phyloP scores from a whole-genome alignment of 2,113 vertebrate genomes.

The Scopus umbretta region DNA sequence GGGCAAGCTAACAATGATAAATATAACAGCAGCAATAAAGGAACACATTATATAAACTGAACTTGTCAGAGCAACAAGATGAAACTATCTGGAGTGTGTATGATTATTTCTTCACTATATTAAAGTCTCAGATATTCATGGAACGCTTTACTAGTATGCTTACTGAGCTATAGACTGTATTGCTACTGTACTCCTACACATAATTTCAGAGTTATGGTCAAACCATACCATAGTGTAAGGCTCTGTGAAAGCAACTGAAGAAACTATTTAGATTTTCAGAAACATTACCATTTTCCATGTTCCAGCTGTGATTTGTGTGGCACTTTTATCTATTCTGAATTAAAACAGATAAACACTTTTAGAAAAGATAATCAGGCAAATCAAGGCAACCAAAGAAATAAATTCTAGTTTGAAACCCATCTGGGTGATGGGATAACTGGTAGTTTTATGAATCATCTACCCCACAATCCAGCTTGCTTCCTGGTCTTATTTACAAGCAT shows the following conservation, averaged over 20 bases:
- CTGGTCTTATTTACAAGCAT: background rate
- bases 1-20: background rate
- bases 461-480: background rate
- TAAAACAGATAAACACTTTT: background rate
- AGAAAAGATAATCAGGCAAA: background rate
- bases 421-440: background rate
- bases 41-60: background rate
- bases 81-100: background rate
- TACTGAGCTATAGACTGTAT: background rate
- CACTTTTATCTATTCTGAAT: background rate
- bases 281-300: background rate
- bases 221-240: background rate
- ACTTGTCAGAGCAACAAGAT: background rate
- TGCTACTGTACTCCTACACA: background rate
- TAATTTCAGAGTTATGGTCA: background rate
- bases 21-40: background rate
- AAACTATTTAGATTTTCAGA: background rate
- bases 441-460: background rate
- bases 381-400: background rate
- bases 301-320: background rate
- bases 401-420: background rate
- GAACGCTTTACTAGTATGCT: background rate
- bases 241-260: background rate
- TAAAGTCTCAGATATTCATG: background rate
- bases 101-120: background rate